A percentile compares a stretch with the other conserved stretches of the same genome.
Conservation (phyloP, 2,797 vertebrate genomes). For the Manis javanica region DNA sequence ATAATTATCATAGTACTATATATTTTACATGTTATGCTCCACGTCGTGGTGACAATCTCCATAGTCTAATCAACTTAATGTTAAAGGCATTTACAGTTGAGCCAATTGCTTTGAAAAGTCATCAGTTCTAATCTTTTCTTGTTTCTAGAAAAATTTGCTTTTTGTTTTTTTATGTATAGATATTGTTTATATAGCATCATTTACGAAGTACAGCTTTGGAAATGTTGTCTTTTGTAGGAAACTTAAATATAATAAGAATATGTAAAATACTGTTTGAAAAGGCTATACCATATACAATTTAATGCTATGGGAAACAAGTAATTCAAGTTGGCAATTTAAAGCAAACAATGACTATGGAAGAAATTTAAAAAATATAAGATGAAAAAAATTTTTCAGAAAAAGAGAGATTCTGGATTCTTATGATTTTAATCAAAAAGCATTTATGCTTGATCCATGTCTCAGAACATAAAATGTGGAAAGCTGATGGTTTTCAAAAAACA, state of each 20-base stretch:
- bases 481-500: not conserved
- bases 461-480: not conserved
- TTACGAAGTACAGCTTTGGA: not conserved
- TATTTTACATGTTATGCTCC: not conserved
- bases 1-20: not conserved
- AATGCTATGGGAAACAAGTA: not conserved
- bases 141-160: not conserved
- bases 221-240: not conserved
- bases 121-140: not conserved
- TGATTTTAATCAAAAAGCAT: not conserved
- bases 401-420: not conserved
- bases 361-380: not conserved
- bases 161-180: not conserved
- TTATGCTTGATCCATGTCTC: not conserved
- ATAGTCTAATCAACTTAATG: not conserved
- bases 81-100: not conserved
- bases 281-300: not conserved
- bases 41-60: not conserved
- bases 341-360: not conserved
- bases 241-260: not conserved
- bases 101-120: not conserved
- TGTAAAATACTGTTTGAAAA: not conserved
- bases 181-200: not conserved
- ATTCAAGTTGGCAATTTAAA: not conserved
- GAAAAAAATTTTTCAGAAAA: not conserved